Percentiles rank a stretch among this genome's conserved stretches.
phyloP scores from a whole-genome alignment of 2,113 vertebrate genomes.

The Galemys pyrenaicus region DNA sequence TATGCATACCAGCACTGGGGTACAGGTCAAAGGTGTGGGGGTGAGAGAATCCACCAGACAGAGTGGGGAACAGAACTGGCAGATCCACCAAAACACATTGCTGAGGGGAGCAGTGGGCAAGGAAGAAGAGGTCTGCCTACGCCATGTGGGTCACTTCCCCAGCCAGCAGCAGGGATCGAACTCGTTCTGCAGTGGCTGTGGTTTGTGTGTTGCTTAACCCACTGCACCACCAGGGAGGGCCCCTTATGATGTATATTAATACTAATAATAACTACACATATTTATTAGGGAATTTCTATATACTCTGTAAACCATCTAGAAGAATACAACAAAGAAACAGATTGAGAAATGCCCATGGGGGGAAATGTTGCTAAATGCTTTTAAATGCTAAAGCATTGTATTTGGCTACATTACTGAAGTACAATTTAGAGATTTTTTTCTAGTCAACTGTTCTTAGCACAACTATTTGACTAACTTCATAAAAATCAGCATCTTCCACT shows the following conservation, averaged over 20 bases:
- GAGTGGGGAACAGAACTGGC: too few species aligned
- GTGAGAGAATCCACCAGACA: too few species aligned
- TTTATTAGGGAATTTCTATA: background rate
- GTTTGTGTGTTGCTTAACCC: too few species aligned
- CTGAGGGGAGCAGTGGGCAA: too few species aligned
- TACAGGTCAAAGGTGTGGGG: too few species aligned
- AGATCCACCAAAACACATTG: too few species aligned
- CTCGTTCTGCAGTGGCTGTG: too few species aligned
- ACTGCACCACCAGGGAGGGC: too few species aligned
- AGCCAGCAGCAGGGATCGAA: too few species aligned
- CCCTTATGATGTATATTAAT: background rate
- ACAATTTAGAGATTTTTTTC: conserved; percentile 24
- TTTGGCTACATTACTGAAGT: background rate
- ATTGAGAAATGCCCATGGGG: background rate
- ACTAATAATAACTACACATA: conserved; percentile 15
- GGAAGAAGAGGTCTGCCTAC: too few species aligned
- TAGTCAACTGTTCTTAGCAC: background rate
- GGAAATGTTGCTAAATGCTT: background rate
- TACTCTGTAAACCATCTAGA: conserved; percentile 6
- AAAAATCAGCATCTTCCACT: conserved; percentile 34
- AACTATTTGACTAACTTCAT: conserved; percentile 37
- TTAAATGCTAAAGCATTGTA: background rate
- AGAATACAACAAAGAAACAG: background rate
- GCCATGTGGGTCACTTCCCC: too few species aligned
- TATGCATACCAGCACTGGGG: too few species aligned